phyloP scores from a whole-genome alignment of 2,888 invertebrate species.

The Monochamus alternatus region DNA sequence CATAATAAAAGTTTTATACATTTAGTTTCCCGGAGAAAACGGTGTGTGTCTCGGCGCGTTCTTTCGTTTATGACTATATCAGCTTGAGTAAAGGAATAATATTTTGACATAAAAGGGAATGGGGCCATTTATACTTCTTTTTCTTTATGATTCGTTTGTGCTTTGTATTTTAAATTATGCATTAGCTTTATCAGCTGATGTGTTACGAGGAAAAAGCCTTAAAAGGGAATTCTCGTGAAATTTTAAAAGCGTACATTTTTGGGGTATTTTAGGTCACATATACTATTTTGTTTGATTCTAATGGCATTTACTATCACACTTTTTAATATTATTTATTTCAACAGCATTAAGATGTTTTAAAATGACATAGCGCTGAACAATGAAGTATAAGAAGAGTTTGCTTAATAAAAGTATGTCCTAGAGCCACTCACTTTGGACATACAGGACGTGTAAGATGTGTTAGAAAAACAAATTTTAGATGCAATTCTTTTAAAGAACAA shows the following conservation, averaged over 20 bases:
- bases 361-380: too few relatives aligned
- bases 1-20: conserved; percentile 8
- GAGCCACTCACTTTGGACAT: too few relatives aligned
- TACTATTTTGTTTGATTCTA: too few relatives aligned
- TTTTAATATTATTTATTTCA: too few relatives aligned
- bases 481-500: too few relatives aligned
- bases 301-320: too few relatives aligned
- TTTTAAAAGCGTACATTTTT: not conserved
- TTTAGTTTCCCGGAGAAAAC: not conserved
- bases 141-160: conserved; percentile 3
- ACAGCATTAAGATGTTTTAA: too few relatives aligned
- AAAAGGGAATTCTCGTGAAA: not conserved
- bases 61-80: conserved; percentile 5
- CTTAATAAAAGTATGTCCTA: too few relatives aligned
- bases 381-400: too few relatives aligned
- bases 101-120: conserved; percentile 12
- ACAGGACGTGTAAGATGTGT: too few relatives aligned
- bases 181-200: conserved; percentile 11
- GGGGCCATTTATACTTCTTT: conserved; percentile 12
- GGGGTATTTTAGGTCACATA: not conserved
- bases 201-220: not conserved
- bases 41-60: conserved; percentile 7
- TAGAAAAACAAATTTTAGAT: too few relatives aligned
- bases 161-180: conserved; percentile 10
- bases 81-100: conserved; percentile 12